Evolutionary conservation across 2,113 vertebrate species (phyloP).

Genomic region (Colaptes auratus): DNA sequence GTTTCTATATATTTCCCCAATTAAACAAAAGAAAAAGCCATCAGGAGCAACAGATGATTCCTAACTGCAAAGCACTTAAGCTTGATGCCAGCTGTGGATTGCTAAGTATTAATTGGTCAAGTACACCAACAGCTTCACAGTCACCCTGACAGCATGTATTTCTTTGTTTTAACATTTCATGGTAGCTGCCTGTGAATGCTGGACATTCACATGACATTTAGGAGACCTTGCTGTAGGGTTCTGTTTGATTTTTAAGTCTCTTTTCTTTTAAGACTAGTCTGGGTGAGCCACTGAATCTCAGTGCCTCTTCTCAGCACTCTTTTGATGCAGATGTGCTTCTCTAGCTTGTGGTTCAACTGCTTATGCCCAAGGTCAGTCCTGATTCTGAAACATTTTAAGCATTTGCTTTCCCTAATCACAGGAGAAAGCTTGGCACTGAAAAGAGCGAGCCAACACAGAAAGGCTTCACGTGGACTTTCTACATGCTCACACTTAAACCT

Average conservation of each 20-base stretch:
- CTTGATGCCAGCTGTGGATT: neutral
- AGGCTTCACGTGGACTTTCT: neutral
- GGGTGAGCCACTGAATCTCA: neutral
- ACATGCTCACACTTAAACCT: neutral
- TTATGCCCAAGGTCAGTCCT: neutral
- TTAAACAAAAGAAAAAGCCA: neutral
- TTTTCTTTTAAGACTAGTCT: neutral
- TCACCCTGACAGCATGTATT: neutral
- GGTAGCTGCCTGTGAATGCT: neutral
- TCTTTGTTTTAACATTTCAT: neutral
- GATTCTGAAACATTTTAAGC: neutral
- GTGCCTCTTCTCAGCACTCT: neutral
- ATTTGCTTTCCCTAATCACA: neutral
- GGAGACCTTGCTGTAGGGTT: neutral
- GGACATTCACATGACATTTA: neutral
- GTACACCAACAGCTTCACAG: neutral
- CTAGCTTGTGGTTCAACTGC: neutral
- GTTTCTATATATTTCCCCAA: neutral
- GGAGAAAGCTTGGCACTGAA: neutral
- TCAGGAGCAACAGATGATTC: neutral
- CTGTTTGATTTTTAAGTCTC: neutral
- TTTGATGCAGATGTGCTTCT: neutral
- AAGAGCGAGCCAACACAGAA: neutral
- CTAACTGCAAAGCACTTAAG: neutral
- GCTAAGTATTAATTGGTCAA: neutral